phyloP scores from a whole-genome alignment of 2,888 invertebrate species.

The Caenorhabditis doughertyi region DNA sequence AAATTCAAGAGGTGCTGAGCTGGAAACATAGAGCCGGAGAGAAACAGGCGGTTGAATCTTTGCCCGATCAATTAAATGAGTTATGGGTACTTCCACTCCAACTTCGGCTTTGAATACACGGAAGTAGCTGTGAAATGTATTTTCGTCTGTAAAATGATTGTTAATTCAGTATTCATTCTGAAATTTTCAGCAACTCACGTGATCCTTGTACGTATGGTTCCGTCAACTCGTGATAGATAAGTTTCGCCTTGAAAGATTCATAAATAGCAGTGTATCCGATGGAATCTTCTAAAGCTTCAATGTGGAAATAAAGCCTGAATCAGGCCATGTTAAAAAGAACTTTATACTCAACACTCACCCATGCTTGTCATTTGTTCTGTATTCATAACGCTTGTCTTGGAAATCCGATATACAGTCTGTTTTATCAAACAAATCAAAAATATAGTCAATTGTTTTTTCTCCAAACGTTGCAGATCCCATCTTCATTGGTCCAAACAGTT shows the following conservation, averaged over 20 bases:
- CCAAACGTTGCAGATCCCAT: background rate
- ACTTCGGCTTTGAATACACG: background rate
- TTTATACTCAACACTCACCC: background rate
- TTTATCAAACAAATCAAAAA: background rate
- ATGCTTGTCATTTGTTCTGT: background rate
- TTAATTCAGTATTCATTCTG: background rate
- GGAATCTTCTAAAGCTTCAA: slow-evolving; percentile 25
- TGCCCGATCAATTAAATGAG: background rate
- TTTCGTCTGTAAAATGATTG: background rate
- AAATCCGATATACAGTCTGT: slow-evolving; percentile 9
- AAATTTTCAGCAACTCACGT: background rate
- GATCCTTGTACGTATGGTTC: slow-evolving; percentile 2
- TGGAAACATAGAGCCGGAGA: slow-evolving; percentile 26
- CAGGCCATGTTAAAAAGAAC: no score
- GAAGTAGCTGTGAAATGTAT: background rate
- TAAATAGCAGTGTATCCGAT: slow-evolving; percentile 31
- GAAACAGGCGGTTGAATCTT: background rate
- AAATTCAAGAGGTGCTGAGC: background rate
- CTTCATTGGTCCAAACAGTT: slow-evolving; percentile 3
- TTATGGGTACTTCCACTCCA: background rate
- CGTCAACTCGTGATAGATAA: slow-evolving; percentile 11
- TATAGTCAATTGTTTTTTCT: background rate
- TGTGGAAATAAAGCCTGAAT: slow-evolving; percentile 28
- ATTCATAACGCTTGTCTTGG: slow-evolving; percentile 7
- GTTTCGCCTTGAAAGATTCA: background rate